Conservation (phyloP, 2,888 invertebrate species). For the Apantesis nais region DNA sequence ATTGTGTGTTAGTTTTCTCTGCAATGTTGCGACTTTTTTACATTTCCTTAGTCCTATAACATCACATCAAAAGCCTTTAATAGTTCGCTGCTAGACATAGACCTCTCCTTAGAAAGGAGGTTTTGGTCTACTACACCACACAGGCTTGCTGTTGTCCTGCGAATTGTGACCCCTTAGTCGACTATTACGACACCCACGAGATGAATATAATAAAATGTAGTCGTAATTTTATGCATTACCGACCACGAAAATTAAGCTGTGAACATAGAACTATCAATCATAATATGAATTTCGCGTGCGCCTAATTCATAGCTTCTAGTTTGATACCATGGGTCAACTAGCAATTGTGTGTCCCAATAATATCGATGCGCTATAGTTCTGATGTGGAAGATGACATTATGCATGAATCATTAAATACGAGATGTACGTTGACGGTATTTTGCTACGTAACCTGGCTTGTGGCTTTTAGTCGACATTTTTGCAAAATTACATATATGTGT, state of each 20-base stretch:
- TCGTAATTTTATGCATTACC: background rate
- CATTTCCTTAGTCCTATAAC: background rate
- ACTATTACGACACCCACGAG: too few species aligned
- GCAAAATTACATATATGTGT: too few species aligned
- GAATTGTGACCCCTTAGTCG: too few species aligned
- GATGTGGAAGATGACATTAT: background rate
- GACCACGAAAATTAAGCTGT: background rate
- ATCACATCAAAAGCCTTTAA: background rate
- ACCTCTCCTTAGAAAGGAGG: too few species aligned
- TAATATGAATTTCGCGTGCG: background rate
- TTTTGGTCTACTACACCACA: too few species aligned
- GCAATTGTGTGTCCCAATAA: slow-evolving; percentile 15
- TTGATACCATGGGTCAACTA: slow-evolving; percentile 14
- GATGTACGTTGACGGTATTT: background rate
- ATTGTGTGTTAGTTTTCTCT: too few species aligned
- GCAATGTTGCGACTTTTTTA: background rate
- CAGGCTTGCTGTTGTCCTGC: too few species aligned
- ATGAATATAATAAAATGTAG: background rate
- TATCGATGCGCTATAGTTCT: background rate
- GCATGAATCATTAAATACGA: background rate
- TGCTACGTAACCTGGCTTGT: too few species aligned
- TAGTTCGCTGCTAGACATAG: too few species aligned
- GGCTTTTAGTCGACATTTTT: too few species aligned
- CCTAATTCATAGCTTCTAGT: slow-evolving; percentile 5
- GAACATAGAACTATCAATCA: slow-evolving; percentile 8